Evolutionary conservation across 2,797 vertebrate species (phyloP), one percentile per base, ranked within the genome.

Genomic region (Mycteria americana): DNA sequence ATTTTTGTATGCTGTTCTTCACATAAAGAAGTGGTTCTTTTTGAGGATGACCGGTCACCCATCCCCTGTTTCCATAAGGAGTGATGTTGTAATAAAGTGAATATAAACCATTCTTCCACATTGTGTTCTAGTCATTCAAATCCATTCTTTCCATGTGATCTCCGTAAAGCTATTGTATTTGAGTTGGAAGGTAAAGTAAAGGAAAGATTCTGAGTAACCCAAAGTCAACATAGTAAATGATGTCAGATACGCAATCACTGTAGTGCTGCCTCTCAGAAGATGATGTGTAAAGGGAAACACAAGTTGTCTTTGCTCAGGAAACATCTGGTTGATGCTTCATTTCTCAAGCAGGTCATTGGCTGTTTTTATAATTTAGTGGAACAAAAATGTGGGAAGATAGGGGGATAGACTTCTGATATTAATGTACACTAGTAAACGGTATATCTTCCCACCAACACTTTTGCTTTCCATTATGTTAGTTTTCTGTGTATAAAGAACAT

Each of bases 291-390:
- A 90, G 97, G 98, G 97, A 98, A 98, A 95, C 56, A 90, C 65
- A 94, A 50, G 18, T 96, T 96, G 89, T 96, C 95, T 97, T 90
- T 97, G 96, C 91, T 97, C 98, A 98, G 98, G 98, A 98, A 98
- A 98, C 98, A 98, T 96, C 98, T 98, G 98, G 91, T 30, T 85
- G 94, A 97, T 97, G 91, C 88, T 95, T 96, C 53, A 88, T 92
- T 97, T 97, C 97, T 98, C 95, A 92, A 96, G 92, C 75, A 60
- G 97, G 95, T 97, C 88, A 78, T 81, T 80, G 88, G 93, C 89
- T 93, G 59, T 64, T 97, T 97, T 95, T 96, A 92, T 94, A 96
- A 97, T 90, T 97, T 90, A 97, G 95, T 95, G 95, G 96, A 97
- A 96, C 63, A 93, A 95, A 94, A 97, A 95, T 95, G 94, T 97